Conservation (phyloP, 1,140 invertebrate species). For the Drosophila ambigua region DNA sequence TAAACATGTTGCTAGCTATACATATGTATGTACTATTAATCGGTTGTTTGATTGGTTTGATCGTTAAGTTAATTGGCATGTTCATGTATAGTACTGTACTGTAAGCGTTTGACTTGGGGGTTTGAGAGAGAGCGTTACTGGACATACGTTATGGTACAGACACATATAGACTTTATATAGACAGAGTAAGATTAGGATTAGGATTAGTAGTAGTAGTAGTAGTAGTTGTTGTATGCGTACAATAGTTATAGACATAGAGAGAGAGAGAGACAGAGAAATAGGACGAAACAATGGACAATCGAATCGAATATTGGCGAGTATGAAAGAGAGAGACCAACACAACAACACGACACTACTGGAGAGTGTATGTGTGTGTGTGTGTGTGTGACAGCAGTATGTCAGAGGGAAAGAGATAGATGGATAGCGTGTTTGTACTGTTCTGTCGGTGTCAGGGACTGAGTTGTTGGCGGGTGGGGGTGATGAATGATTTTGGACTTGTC, state of each 20-base stretch:
- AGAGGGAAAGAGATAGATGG: slow-evolving; percentile 1
- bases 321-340: slow-evolving; percentile 27
- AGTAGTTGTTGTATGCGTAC: neutral
- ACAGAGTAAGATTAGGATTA: slow-evolving; percentile 25
- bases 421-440: slow-evolving; percentile 18
- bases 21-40: slow-evolving; percentile 66
- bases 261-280: slow-evolving; percentile 26
- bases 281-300: slow-evolving; percentile 35
- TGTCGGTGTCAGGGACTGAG: slow-evolving; percentile 40
- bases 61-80: slow-evolving; percentile 40
- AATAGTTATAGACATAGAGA: slow-evolving; percentile 31
- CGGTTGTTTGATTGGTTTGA: slow-evolving; percentile 30
- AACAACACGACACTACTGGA: slow-evolving; percentile 16
- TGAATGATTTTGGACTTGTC: slow-evolving; percentile 7
- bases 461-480: neutral
- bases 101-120: slow-evolving; percentile 61
- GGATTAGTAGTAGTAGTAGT: slow-evolving; percentile 5
- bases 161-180: slow-evolving; percentile 30
- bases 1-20: slow-evolving; percentile 83
- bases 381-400: slow-evolving; percentile 37
- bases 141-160: slow-evolving; percentile 19
- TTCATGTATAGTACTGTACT: slow-evolving; percentile 64
- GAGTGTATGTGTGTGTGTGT: slow-evolving; percentile 14
- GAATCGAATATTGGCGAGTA: slow-evolving; percentile 11
- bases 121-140: neutral